phyloP scores from a whole-genome alignment of 2,113 vertebrate species.

The Calyptommatus sinebrachiatus region DNA sequence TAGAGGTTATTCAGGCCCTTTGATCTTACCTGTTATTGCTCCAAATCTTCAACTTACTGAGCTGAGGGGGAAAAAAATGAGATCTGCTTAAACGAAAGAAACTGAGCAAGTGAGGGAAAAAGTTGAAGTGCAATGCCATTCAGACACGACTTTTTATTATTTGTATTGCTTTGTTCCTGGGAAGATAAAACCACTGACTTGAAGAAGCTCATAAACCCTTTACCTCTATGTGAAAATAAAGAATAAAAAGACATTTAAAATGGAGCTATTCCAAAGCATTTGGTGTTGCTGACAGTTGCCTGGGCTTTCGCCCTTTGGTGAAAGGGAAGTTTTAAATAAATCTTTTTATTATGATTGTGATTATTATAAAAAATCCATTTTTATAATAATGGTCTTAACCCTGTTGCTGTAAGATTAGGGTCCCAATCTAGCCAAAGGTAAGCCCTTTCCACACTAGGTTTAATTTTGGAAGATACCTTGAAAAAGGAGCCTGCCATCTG shows the following conservation, averaged over 20 bases:
- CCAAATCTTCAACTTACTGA: conserved; percentile 38
- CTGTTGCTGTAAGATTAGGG: background rate
- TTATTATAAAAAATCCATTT: background rate
- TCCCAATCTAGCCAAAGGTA: background rate
- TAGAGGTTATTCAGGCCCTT: conserved; percentile 65
- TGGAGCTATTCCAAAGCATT: conserved; percentile 13
- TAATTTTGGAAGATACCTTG: too few species aligned
- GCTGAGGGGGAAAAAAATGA: conserved; percentile 23
- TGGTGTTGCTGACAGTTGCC: rapidly evolving
- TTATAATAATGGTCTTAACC: conserved; percentile 12
- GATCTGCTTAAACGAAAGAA: conserved; percentile 22
- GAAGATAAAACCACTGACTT: conserved; percentile 12
- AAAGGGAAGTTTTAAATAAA: too few species aligned
- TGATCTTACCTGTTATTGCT: conserved; percentile 72
- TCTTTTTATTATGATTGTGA: too few species aligned
- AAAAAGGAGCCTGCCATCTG: too few species aligned
- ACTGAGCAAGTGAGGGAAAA: background rate
- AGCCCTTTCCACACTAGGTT: background rate
- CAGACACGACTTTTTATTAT: conserved; percentile 3
- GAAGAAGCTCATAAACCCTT: conserved; percentile 32
- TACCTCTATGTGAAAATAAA: conserved; percentile 19
- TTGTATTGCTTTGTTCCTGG: conserved; percentile 3
- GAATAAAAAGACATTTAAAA: background rate
- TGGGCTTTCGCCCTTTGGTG: background rate
- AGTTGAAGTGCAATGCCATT: background rate